A percentile compares a stretch with the other conserved stretches of the same genome.
These are phyloP conservation scores for Triplophysa yarkandensis DNA, from an alignment of 2,797 vertebrate species.

Conservation along the genomic window DNA sequence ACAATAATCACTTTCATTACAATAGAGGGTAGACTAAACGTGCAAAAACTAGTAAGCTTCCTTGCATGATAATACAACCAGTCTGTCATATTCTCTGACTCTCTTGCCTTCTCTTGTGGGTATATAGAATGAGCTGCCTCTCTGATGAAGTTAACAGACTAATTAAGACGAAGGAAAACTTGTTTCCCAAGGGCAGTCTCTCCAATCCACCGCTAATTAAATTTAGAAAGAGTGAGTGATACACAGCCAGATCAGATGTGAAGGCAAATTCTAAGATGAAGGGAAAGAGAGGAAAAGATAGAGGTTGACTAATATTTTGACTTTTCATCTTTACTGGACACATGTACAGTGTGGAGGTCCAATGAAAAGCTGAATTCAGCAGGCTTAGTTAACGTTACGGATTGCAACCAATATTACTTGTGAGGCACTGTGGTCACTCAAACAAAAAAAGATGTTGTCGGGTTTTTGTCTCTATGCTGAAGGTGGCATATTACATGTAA, in stretches of 20 bases:
- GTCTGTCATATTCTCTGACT: constrained; percentile 24
- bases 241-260: constrained; percentile 71
- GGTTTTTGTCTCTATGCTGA: no score
- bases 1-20: constrained; percentile 12
- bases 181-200: constrained; percentile 73
- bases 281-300: not conserved
- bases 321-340: not conserved
- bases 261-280: constrained; percentile 62
- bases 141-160: constrained; percentile 77
- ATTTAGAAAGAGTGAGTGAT: constrained; percentile 75
- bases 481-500: no score
- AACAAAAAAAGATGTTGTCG: no score
- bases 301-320: not conserved
- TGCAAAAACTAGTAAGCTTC: constrained; percentile 12
- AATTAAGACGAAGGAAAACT: constrained; percentile 79
- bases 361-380: no score
- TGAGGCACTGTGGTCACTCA: no score
- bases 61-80: constrained; percentile 16
- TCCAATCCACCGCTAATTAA: constrained; percentile 72
- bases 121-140: constrained; percentile 71
- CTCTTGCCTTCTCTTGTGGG: constrained; percentile 32
- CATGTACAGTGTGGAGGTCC: no score
- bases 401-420: no score
- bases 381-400: no score
- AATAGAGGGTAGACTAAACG: constrained; percentile 16